Evolutionary conservation across 2,888 invertebrate genomes (phyloP).

Genomic region (Cataglyphis albicans): DNA sequence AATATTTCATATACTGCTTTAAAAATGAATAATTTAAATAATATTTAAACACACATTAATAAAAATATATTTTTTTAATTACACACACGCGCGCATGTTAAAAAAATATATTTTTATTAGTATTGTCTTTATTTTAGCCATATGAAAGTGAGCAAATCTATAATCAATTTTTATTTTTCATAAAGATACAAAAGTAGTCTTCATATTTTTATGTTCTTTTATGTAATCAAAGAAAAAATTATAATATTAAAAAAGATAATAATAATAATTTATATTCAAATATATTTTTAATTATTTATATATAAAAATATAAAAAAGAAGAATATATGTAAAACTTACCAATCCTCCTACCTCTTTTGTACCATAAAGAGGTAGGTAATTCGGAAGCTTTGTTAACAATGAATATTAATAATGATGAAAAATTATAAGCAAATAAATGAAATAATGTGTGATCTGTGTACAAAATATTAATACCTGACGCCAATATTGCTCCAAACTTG

Average conservation of each 20-base stretch:
- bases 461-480: constrained; percentile 90
- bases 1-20: not conserved
- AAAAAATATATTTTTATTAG: constrained; percentile 14
- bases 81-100: not conserved
- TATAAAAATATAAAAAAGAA: constrained; percentile 28
- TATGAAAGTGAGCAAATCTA: constrained; percentile 41
- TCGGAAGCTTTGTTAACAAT: constrained; percentile 89
- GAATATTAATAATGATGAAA: constrained; percentile 56
- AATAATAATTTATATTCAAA: constrained; percentile 13
- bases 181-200: not conserved
- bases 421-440: constrained; percentile 7
- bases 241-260: not conserved
- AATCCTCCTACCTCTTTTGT: constrained; percentile 91
- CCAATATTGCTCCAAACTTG: constrained; percentile 92
- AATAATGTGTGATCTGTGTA: constrained; percentile 18
- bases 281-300: constrained; percentile 25
- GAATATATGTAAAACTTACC: constrained; percentile 87
- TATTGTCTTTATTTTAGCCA: not conserved
- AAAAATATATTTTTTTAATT: no score
- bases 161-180: constrained; percentile 1
- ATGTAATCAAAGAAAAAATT: not conserved
- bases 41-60: not conserved
- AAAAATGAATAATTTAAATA: not conserved
- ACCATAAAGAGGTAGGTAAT: constrained; percentile 91
- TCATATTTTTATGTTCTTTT: not conserved